These are phyloP conservation scores for Tenebrio molitor DNA, from an alignment of 1,140 invertebrate genomes.

Conservation along the genomic window DNA sequence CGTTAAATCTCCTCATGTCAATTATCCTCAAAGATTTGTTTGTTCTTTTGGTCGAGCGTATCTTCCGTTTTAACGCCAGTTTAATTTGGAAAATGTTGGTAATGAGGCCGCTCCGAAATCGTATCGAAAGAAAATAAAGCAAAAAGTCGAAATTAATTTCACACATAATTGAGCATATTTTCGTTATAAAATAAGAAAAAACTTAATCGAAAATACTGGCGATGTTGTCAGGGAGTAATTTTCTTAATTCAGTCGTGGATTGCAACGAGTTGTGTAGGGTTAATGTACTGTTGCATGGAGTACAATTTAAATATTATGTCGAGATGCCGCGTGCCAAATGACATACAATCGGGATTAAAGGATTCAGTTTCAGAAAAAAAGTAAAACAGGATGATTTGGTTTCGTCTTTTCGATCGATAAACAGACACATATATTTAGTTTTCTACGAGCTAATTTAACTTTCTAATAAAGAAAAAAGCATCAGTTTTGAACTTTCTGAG, in stretches of 20 bases:
- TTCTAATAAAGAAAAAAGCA: too few species aligned
- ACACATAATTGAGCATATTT: slow-evolving; percentile 44
- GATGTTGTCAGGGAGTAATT: slow-evolving; percentile 41
- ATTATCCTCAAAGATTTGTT: neutral
- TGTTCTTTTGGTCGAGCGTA: neutral
- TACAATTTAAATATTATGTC: slow-evolving; percentile 41
- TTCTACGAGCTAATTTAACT: too few species aligned
- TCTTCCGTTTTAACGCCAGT: neutral
- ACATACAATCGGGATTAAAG: slow-evolving; percentile 3
- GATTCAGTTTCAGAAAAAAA: too few species aligned
- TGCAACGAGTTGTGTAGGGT: slow-evolving; percentile 36
- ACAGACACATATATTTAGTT: too few species aligned
- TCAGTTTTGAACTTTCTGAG: too few species aligned
- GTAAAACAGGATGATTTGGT: neutral
- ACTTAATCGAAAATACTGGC: slow-evolving; percentile 38
- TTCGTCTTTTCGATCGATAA: too few species aligned
- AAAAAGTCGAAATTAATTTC: slow-evolving; percentile 45
- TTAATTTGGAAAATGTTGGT: slow-evolving; percentile 16
- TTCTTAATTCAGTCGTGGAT: slow-evolving; percentile 45
- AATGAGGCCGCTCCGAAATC: slow-evolving; percentile 8
- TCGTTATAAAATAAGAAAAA: slow-evolving; percentile 41
- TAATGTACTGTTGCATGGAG: slow-evolving; percentile 24
- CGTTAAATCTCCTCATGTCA: neutral
- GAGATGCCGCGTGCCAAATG: slow-evolving; percentile 1
- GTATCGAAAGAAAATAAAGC: slow-evolving; percentile 15